Base-by-base conservation (phyloP, 2,797 vertebrate genomes). In the Megaceryle alcyon region DNA sequence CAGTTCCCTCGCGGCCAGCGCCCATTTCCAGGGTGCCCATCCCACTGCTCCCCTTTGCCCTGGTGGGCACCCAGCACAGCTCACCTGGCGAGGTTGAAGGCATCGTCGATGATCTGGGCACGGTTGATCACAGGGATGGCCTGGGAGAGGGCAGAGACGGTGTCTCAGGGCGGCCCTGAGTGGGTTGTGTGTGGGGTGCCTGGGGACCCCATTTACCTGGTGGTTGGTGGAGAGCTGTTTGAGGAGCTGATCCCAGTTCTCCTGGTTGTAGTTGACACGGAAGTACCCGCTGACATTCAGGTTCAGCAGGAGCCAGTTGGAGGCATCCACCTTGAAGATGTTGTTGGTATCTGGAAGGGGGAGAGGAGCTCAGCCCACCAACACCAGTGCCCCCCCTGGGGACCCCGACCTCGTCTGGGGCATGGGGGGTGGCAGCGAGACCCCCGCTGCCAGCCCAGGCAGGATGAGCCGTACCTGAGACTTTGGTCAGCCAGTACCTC, bases 71-170 rank as follows among this genome's bases (percentile, higher is more conserved):
- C 31, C 2, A 1, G 65, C 65, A 25, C 4, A 0, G 41, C 97
- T 98, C 97, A 99, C 99, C 98, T 99, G 79, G 99, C 99, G 86
- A 99, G 97, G 95, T 98, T 98, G 90, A 99, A 99, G 15, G 98
- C 97, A 0, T 99, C 99, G 0, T 99, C 98, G 3, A 99, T 98
- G 56, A 99, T 97, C 97, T 99, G 99, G 3, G 98, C 99, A 87
- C 99, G 98, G 94, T 99, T 99, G 81, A 99, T 98, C 60, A 98
- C 46, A 2, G 99, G 97, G 93, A 99, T 96, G 77, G 2, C 88
- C 99, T 99, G 95, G 56, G 96, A 88, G 95, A 88, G 59, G 44
- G 46, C n/a, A 63, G 23, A 87, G 41, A 0, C 1, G 1, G 31
- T 18, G 9, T 33, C 25, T 41, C 43, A 41, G 53, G 53, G 37